Evolutionary conservation across 2,113 vertebrate species (phyloP), one percentile per base, ranked within the genome.

Genomic region (Sylvia atricapilla): DNA sequence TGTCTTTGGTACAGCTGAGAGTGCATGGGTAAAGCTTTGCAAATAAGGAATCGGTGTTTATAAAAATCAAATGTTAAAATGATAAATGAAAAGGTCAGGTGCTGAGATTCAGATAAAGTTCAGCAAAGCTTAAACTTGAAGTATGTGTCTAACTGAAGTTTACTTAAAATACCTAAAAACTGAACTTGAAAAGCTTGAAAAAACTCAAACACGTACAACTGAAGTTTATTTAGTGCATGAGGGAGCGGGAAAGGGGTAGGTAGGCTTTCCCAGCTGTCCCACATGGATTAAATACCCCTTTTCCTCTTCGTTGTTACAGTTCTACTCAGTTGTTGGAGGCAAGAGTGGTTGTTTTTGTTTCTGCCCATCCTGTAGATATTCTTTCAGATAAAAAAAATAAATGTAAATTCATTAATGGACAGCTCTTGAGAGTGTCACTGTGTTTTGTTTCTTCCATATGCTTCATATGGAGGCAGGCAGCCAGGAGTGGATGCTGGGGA

Each of bases 231-330:
- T 66, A 78, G 24, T 35, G 7, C 19, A 6, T 30, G 30, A 56
- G 11, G 52, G 52, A 41, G 33, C 19, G 27, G 37, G 33, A 30
- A 35, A 13, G 16, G 15, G 10, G 2, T 52, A 44, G 20, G 28
- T 43, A 15, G 69, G 16, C 20, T 79, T 75, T 58, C 28, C 27
- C 13, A 41, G 23, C 24, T 9, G 13, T 10, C 20, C 52, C 28
- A 17, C 3, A 0, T 41, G 22, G 28, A 20, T 70, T 64, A 60
- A 73, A 68, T 56, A 11, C 7, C 11, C 8, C 24, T 56, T 0
- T 0, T 72, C 25, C 30, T 58, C 9, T 19, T 64, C 14, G 6
- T 25, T 70, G 10, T n/a, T 82, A 44, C 21, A 86, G 49, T 44
- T 83, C 43, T 86, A n/a, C 21, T 62, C 2, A 0, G 33, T 13